Conservation (phyloP, 2,113 vertebrate species). For the Fukomys damarensis region DNA sequence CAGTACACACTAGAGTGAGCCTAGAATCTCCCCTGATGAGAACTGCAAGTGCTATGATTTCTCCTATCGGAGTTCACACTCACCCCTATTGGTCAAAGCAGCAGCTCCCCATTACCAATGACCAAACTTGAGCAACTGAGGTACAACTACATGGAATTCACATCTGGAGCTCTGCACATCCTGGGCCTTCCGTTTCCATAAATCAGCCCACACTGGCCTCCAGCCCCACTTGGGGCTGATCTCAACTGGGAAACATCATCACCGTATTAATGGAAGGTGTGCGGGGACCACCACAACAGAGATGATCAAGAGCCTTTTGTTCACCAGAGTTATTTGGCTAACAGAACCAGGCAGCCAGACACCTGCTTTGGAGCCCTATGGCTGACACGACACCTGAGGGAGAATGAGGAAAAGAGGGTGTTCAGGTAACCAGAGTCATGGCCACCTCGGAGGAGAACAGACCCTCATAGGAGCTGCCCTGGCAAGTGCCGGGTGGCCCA, state of each 20-base stretch:
- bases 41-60: not conserved
- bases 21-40: not conserved
- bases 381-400: not conserved
- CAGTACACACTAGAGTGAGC: not conserved
- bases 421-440: not conserved
- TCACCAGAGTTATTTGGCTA: not conserved
- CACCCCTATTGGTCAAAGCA: not conserved
- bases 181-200: conserved; percentile 40
- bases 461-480: not conserved
- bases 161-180: not conserved
- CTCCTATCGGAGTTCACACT: not conserved
- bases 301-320: not conserved
- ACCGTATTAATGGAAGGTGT: conserved; percentile 67
- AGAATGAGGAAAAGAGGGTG: not conserved
- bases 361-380: not conserved
- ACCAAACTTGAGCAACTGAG: not conserved
- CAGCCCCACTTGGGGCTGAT: conserved; percentile 55
- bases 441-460: fast-evolving
- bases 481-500: not conserved
- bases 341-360: not conserved
- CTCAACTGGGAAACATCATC: conserved; percentile 68
- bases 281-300: conserved; percentile 54
- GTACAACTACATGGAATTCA: conserved; percentile 70
- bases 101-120: not conserved
- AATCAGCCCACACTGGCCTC: conserved; percentile 65